Evolutionary conservation across 2,888 invertebrate genomes (phyloP), one percentile per base, ranked within the genome.

Genomic region (Callyntrura sp.): DNA sequence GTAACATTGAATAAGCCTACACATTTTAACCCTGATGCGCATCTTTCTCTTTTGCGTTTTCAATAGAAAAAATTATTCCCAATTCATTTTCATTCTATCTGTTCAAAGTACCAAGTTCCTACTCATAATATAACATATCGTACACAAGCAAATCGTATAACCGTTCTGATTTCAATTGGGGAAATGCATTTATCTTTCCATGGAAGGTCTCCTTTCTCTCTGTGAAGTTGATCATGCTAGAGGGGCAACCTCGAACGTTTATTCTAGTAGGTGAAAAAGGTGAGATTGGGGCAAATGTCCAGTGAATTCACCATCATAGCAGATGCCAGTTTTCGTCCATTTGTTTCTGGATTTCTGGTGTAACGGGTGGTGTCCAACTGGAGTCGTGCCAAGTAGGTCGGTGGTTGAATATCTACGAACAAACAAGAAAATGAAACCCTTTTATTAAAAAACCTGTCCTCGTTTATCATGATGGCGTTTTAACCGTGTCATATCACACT

Each of bases 11-110:
- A 48, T 73, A 48, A 17, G 48, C 73, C 20, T 78, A 51, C 25
- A 78, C 25, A 28, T 1, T 28, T 51, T 78, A 78, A 78, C 78
- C 78, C 78, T 78, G 78, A 51, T 78, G 78, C 51, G 55, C 78
- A 78, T 55, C n/a, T 6, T 45, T 23, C 5, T 17, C 0, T 14
- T 35, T 11, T 70, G 11, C 17, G 35, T 43, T 3, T 35, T n/a
- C n/a, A n/a, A n/a, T n/a, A n/a, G n/a, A 17, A 43, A 35, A 14
- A 1, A 3, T 35, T n/a, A 43, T 70, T 43, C n/a, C n/a, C n/a
- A n/a, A n/a, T n/a, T n/a, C n/a, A n/a, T n/a, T n/a, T n/a, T n/a
- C n/a, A n/a, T n/a, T n/a, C n/a, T n/a, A n/a, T n/a, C n/a, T n/a
- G n/a, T n/a, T n/a, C n/a, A n/a, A n/a, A n/a, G n/a, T n/a, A n/a